phyloP scores from a whole-genome alignment of 2,888 invertebrate species.

The Archaeoteleia sp. region DNA sequence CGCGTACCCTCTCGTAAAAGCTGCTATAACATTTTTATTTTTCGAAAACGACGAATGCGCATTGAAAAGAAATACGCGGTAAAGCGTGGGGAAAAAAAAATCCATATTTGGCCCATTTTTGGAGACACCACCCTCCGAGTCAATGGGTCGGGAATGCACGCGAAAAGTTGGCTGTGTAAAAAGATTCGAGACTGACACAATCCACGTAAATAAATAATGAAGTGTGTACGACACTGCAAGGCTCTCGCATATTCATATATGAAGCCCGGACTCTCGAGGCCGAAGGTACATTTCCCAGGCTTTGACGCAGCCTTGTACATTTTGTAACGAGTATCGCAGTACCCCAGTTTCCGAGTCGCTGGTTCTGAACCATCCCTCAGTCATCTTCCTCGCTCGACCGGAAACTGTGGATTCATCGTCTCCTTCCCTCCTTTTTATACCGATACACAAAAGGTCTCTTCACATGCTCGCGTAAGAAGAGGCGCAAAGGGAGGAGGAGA shows the following conservation, averaged over 20 bases:
- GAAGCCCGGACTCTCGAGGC: constrained; percentile 30
- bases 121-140: too few relatives aligned
- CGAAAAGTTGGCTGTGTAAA: constrained; percentile 27
- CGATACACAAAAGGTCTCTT: constrained; percentile 42
- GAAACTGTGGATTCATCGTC: constrained; percentile 42
- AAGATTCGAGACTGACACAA: constrained; percentile 28
- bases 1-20: too few relatives aligned
- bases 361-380: constrained; percentile 32
- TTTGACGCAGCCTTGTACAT: constrained; percentile 42
- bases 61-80: too few relatives aligned
- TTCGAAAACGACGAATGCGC: too few relatives aligned
- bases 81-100: too few relatives aligned
- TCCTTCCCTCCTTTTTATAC: constrained; percentile 36
- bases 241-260: constrained; percentile 40
- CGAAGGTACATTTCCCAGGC: constrained; percentile 35
- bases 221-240: constrained; percentile 23
- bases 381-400: constrained; percentile 43
- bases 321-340: constrained; percentile 42
- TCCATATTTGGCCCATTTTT: too few relatives aligned
- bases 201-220: constrained; percentile 40
- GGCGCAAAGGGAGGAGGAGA: constrained; percentile 17
- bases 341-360: constrained; percentile 43
- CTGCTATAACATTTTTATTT: too few relatives aligned
- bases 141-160: too few relatives aligned
- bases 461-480: constrained; percentile 11